Evolutionary conservation across 1,140 invertebrate species (phyloP).

Genomic region (Leptopilina boulardi): DNA sequence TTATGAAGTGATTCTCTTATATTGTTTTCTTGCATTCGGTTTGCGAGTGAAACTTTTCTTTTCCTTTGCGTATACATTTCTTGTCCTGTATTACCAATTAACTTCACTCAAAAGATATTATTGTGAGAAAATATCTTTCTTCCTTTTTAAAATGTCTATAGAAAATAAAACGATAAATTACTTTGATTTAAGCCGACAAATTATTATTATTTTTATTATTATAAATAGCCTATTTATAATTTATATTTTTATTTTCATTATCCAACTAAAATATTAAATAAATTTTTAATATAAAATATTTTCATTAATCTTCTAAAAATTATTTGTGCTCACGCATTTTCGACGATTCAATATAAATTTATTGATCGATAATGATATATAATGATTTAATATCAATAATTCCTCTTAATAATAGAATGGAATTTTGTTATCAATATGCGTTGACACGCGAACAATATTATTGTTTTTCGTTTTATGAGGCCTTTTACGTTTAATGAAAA

Average conservation of each 20-base stretch:
- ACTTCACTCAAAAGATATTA: neutral
- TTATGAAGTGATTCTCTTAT: constrained; percentile 7
- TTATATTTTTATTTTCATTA: neutral
- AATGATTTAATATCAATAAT: too few species aligned
- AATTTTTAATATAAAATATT: neutral
- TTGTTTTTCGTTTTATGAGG: too few species aligned
- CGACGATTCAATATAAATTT: too few species aligned
- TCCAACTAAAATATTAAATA: neutral
- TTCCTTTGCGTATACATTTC: neutral
- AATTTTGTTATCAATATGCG: too few species aligned
- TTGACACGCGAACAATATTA: too few species aligned
- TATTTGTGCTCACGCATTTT: too few species aligned
- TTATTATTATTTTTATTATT: too few species aligned
- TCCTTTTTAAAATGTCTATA: neutral
- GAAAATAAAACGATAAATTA: neutral
- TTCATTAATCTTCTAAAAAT: too few species aligned
- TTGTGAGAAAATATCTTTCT: constrained; percentile 13
- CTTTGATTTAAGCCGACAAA: neutral
- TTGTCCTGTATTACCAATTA: constrained; percentile 12
- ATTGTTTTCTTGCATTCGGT: constrained; percentile 22
- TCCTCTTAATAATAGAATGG: too few species aligned
- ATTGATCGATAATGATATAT: too few species aligned
- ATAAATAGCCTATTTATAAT: neutral
- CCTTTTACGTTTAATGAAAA: too few species aligned
- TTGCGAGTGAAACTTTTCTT: neutral